phyloP scores from a whole-genome alignment of 2,888 invertebrate species.

The Sipunculus nudus region DNA sequence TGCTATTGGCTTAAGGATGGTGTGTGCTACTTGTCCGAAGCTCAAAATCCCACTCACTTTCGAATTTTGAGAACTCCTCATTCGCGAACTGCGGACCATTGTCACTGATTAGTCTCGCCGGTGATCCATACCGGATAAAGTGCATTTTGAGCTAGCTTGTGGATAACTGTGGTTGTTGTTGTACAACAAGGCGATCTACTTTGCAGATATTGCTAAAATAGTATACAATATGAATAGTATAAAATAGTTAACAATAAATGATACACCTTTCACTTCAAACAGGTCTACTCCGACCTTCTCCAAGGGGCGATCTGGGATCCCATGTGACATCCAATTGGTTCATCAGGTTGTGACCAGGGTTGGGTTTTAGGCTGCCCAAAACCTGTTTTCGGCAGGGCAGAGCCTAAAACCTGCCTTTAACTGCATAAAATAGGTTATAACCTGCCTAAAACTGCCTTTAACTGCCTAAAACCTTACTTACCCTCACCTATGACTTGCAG shows the following conservation, averaged over 20 bases:
- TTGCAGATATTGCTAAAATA: slow-evolving; percentile 35
- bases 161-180: slow-evolving; percentile 24
- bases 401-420: too few relatives aligned
- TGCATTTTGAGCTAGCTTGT: slow-evolving; percentile 7
- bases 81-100: slow-evolving; percentile 1
- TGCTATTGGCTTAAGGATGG: not conserved
- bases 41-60: not conserved
- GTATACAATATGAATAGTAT: too few relatives aligned
- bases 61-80: not conserved
- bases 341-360: not conserved
- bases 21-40: not conserved
- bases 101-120: slow-evolving; percentile 1
- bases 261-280: slow-evolving; percentile 25
- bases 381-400: too few relatives aligned
- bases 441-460: too few relatives aligned
- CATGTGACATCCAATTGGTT: slow-evolving; percentile 27
- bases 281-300: slow-evolving; percentile 40
- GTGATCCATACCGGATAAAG: slow-evolving; percentile 8
- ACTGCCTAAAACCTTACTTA: too few relatives aligned
- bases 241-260: slow-evolving; percentile 40
- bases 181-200: slow-evolving; percentile 31
- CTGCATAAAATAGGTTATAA: too few relatives aligned
- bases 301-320: slow-evolving; percentile 36
- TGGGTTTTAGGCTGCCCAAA: too few relatives aligned
- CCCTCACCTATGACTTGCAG: too few relatives aligned